Evolutionary conservation across 2,888 invertebrate genomes (phyloP).

Genomic region (Odontocolon sp.): DNA sequence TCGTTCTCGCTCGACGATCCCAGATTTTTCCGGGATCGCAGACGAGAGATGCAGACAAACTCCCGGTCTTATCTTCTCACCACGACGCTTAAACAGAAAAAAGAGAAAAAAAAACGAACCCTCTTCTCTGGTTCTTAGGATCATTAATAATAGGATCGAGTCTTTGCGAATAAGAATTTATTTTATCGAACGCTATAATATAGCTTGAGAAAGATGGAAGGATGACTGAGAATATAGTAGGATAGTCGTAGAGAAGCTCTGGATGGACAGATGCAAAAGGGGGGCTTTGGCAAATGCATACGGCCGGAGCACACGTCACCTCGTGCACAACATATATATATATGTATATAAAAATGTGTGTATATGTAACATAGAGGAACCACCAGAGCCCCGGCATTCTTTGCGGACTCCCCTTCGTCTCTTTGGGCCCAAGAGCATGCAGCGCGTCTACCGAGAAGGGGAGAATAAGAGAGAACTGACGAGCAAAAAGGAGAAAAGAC

Average conservation of each 20-base stretch:
- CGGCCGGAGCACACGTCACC: slow-evolving; percentile 56
- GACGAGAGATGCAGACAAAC: slow-evolving; percentile 31
- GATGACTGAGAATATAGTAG: slow-evolving; percentile 34
- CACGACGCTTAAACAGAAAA: not conserved
- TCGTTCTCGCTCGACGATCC: slow-evolving; percentile 49
- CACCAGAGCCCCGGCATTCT: slow-evolving; percentile 37
- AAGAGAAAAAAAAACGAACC: not conserved
- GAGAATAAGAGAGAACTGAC: slow-evolving; percentile 56
- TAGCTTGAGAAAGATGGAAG: no score
- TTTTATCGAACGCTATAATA: no score
- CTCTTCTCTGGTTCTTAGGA: not conserved
- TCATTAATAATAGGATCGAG: not conserved
- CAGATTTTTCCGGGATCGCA: slow-evolving; percentile 18
- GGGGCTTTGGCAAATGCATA: slow-evolving; percentile 50
- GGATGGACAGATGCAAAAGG: slow-evolving; percentile 58
- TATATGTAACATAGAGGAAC: no score
- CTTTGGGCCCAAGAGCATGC: slow-evolving; percentile 44
- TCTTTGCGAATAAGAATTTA: not conserved
- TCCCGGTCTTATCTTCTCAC: not conserved
- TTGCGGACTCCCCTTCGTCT: slow-evolving; percentile 44
- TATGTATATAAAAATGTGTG: slow-evolving; percentile 10
- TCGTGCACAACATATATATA: slow-evolving; percentile 21
- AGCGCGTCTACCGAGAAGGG: slow-evolving; percentile 34
- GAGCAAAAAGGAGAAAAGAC: no score
- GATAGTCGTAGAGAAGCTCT: slow-evolving; percentile 41